Evolutionary conservation across 2,797 vertebrate genomes (phyloP).

Genomic region (Danio choprae): DNA sequence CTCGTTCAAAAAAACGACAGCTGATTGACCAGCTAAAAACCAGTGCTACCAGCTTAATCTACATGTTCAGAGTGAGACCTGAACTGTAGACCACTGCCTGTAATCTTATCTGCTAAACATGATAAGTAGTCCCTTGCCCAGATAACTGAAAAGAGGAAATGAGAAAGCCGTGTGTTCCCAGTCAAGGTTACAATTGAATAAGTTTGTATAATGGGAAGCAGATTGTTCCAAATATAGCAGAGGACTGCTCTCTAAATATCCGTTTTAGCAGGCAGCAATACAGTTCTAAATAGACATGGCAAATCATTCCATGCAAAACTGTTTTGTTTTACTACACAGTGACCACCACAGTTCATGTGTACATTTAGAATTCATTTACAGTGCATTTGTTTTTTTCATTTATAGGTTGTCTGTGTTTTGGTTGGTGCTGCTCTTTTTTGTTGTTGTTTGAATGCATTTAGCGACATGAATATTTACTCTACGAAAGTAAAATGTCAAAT

Average conservation of each 20-base stretch:
- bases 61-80: constrained; percentile 29
- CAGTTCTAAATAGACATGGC: not conserved
- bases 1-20: not conserved
- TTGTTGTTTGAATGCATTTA: no score
- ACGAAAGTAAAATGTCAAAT: no score
- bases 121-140: constrained; percentile 59
- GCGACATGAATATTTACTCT: no score
- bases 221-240: not conserved
- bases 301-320: not conserved
- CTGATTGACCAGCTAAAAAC: not conserved
- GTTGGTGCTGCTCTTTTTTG: no score
- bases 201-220: constrained; percentile 21
- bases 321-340: not conserved
- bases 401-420: not conserved
- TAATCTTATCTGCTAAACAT: constrained; percentile 66
- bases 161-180: constrained; percentile 15
- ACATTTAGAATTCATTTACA: not conserved
- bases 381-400: not conserved
- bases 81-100: constrained; percentile 60
- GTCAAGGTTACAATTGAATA: constrained; percentile 19
- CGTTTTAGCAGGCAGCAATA: not conserved
- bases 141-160: constrained; percentile 50
- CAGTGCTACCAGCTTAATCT: not conserved
- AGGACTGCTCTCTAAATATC: not conserved
- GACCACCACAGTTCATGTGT: not conserved